phyloP scores from a whole-genome alignment of 2,113 vertebrate genomes.

The Leucopsar rothschildi region DNA sequence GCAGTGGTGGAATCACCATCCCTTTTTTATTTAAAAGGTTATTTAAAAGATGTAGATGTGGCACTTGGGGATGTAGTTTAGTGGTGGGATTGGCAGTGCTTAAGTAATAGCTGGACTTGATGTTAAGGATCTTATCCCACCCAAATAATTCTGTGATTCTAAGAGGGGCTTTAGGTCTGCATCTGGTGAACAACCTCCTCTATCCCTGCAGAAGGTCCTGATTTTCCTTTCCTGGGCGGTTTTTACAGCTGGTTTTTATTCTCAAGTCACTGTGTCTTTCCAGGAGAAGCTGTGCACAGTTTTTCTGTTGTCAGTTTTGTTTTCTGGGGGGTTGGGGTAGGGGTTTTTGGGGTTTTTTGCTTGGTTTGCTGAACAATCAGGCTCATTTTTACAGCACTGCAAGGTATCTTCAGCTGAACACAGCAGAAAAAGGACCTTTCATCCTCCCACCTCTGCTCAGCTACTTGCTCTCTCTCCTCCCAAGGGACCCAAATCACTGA shows the following conservation, averaged over 20 bases:
- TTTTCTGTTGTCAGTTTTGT: not conserved
- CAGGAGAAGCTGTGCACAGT: not conserved
- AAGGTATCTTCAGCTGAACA: not conserved
- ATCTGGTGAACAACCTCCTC: not conserved
- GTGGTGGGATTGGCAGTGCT: not conserved
- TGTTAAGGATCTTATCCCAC: not conserved
- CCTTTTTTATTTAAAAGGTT: too few species aligned
- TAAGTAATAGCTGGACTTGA: not conserved
- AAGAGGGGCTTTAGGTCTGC: not conserved
- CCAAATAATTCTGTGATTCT: not conserved
- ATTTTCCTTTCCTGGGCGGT: not conserved
- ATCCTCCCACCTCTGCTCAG: not conserved
- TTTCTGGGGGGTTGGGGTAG: not conserved
- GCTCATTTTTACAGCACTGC: not conserved
- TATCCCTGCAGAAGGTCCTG: not conserved
- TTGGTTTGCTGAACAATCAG: not conserved
- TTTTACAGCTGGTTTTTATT: not conserved
- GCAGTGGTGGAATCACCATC: not conserved
- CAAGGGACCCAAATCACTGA: not conserved
- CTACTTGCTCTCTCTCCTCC: not conserved
- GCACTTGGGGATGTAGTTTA: not conserved
- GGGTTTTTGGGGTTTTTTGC: accelerated
- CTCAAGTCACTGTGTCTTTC: not conserved
- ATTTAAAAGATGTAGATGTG: not conserved
- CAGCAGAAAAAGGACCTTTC: not conserved